Evolutionary conservation across 2,113 vertebrate genomes (phyloP), one percentile per base, ranked within the genome.

Genomic region (Clarias magur): DNA sequence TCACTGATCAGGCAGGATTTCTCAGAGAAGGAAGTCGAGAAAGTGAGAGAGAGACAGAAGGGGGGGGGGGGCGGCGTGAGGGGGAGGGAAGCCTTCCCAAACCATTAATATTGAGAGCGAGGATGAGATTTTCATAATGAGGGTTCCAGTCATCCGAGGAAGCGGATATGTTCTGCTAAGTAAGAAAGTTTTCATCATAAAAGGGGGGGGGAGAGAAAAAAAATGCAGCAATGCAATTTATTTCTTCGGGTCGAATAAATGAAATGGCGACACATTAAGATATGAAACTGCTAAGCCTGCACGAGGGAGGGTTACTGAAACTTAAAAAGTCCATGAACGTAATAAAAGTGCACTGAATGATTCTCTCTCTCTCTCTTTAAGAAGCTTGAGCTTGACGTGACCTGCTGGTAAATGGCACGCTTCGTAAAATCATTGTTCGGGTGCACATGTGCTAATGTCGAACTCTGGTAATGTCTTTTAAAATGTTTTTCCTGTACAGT

Each of bases 81-180:
- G 21, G 60, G 15, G 15, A 62, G 48, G 8, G 21, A 42, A 70
- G 38, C 12, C 42, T 85, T 78, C 73, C 60, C 57, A 57, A 86
- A 86, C 65, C 76, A 86, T 86, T 78, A 84, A 79, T 86, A 73
- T 85, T 86, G 59, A 81, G 38, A 25, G 62, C 42, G 62, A 84
- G 84, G 83, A 80, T 25, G 76, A 80, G 67, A 88, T 85, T 88
- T 88, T 68, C 80, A 82, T 87, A 82, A 87, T 87, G 83, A 83
- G 88, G 83, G 57, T 85, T 82, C 38, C 86, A 85, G 86, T 87
- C 86, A 87, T 73, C 72, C 86, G 67, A 73, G 86, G 80, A 82
- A 82, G 79, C 67, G 67, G 85, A 87, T 87, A 72, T 82, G 85
- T 82, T 87, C 85, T 82, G 85, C 80, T 82, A 87, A 87, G 63